Percentiles rank a stretch among this genome's conserved stretches.
Evolutionary conservation across 2,888 invertebrate genomes (phyloP).

Genomic region (Diogma glabrata): DNA sequence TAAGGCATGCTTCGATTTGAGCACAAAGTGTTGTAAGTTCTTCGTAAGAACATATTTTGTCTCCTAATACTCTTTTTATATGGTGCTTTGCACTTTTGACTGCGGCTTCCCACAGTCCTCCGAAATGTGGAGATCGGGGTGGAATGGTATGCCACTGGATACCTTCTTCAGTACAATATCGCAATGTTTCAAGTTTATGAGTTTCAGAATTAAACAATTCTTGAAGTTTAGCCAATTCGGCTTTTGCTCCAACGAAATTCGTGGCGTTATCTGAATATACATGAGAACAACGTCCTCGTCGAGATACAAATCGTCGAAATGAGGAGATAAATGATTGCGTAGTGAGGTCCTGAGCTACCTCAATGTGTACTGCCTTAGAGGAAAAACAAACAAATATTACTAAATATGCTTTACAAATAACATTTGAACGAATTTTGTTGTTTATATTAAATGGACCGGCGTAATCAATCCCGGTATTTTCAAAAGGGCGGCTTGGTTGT

Average conservation of each 20-base stretch:
- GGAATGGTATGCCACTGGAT: neutral
- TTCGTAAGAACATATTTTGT: neutral
- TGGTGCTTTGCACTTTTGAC: neutral
- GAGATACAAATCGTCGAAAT: neutral
- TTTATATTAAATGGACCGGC: neutral
- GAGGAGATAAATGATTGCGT: neutral
- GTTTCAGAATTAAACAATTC: conserved; percentile 1
- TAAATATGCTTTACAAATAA: neutral
- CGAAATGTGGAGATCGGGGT: neutral
- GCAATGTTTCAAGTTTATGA: neutral
- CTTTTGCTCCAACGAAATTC: neutral
- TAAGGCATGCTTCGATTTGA: neutral
- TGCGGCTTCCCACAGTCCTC: neutral
- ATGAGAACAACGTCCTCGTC: neutral
- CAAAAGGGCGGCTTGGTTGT: neutral
- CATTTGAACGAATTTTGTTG: neutral
- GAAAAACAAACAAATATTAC: neutral
- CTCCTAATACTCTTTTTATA: neutral
- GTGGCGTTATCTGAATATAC: neutral
- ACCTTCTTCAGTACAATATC: neutral
- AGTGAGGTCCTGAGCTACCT: neutral
- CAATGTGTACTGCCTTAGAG: neutral
- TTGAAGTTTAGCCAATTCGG: neutral
- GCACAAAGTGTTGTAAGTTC: too few species aligned
- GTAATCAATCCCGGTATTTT: neutral